Evolutionary conservation across 2,113 vertebrate genomes (phyloP).

Genomic region (Asarcornis scutulata): DNA sequence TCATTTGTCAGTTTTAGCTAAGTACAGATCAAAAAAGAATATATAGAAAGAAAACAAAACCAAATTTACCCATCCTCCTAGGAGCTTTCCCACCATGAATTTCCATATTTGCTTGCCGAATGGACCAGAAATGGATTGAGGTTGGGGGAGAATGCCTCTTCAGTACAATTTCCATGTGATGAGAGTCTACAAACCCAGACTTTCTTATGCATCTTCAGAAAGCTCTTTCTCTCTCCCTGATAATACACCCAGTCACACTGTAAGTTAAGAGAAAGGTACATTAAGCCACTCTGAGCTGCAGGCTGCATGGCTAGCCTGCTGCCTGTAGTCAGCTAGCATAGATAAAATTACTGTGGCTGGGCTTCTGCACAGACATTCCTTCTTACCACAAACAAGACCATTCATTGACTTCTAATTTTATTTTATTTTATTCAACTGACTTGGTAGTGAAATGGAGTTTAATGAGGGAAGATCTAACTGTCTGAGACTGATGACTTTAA

Average conservation of each 20-base stretch:
- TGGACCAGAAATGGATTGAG: not conserved
- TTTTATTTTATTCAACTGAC: slow-evolving; percentile 12
- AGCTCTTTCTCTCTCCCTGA: not conserved
- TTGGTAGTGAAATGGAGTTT: slow-evolving; percentile 22
- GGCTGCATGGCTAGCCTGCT: not conserved
- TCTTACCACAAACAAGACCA: slow-evolving; percentile 1
- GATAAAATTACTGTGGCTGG: not conserved
- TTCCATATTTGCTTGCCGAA: fast-evolving
- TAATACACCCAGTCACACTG: fast-evolving
- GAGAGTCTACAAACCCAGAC: not conserved
- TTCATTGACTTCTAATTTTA: not conserved
- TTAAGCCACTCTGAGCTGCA: not conserved
- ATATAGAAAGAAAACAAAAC: not conserved
- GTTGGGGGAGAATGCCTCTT: not conserved
- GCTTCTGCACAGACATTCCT: not conserved
- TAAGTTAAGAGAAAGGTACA: not conserved
- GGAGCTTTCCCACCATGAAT: not conserved
- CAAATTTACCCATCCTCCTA: no score
- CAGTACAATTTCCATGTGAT: fast-evolving
- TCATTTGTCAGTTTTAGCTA: not conserved
- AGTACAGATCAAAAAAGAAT: not conserved
- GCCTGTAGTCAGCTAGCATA: no score
- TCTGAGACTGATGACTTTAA: slow-evolving; percentile 30
- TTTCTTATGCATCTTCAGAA: not conserved
- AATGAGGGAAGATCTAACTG: slow-evolving; percentile 53